Conservation (phyloP, 2,888 invertebrate genomes). For the Pemphredon lugubris region DNA sequence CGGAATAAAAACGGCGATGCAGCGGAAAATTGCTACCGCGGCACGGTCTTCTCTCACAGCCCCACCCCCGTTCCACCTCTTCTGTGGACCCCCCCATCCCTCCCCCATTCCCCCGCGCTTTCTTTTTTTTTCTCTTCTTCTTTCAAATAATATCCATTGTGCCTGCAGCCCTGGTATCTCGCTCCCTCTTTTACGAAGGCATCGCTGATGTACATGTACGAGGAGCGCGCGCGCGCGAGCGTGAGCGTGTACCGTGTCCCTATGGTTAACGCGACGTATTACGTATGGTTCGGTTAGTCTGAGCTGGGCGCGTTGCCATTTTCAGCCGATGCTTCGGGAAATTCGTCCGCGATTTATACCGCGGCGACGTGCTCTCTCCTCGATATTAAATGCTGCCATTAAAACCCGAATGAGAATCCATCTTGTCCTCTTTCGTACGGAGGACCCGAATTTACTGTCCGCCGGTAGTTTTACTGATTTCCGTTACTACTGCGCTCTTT, state of each 20-base stretch:
- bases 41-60: background rate
- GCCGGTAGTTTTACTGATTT: too few species aligned
- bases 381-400: constrained; percentile 9
- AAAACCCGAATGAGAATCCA: constrained; percentile 4
- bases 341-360: constrained; percentile 3
- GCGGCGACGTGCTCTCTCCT: background rate
- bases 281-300: background rate
- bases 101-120: background rate
- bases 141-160: constrained; percentile 27
- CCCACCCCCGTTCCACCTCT: too few species aligned
- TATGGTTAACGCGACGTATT: background rate
- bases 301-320: background rate
- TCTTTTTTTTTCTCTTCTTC: background rate
- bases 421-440: constrained; percentile 12
- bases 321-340: background rate
- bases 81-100: too few species aligned
- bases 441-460: too few species aligned
- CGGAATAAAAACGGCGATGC: constrained; percentile 63
- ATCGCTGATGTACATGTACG: background rate
- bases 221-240: background rate
- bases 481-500: too few species aligned
- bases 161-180: constrained; percentile 15
- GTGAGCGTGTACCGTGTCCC: background rate
- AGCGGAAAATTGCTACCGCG: constrained; percentile 39
- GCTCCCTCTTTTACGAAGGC: constrained; percentile 8